Conservation (phyloP, 2,113 vertebrate species). For the Clinocottus analis region DNA sequence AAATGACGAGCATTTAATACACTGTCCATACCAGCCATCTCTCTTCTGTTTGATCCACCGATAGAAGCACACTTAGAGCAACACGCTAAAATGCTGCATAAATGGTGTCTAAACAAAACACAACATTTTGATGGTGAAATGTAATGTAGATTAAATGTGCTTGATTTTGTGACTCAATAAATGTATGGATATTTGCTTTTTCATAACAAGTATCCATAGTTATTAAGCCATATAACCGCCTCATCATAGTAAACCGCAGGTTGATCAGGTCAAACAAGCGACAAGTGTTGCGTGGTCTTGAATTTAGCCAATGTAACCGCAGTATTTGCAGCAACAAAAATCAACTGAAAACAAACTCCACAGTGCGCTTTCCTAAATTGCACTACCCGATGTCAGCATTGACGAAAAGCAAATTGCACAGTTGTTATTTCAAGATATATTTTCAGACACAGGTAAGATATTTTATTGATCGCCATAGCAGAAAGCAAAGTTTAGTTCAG, state of each 20-base stretch:
- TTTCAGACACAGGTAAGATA: background rate
- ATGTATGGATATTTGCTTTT: background rate
- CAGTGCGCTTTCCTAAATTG: background rate
- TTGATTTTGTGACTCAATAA: background rate
- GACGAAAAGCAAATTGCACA: background rate
- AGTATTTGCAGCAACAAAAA: background rate
- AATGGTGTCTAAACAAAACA: background rate
- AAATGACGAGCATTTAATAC: constrained; percentile 61
- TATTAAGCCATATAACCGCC: background rate
- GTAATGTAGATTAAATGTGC: background rate
- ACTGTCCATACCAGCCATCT: constrained; percentile 20
- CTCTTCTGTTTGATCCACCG: background rate
- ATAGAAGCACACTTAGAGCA: constrained; percentile 5
- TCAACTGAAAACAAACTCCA: background rate
- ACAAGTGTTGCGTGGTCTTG: background rate
- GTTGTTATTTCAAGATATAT: background rate
- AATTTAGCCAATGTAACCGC: background rate
- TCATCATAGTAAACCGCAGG: background rate
- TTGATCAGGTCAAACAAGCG: background rate
- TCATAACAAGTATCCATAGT: background rate
- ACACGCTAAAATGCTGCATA: background rate
- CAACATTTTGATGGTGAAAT: background rate
- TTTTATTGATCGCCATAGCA: constrained; percentile 25
- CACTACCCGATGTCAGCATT: background rate
- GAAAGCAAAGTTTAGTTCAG: constrained; percentile 44